phyloP scores from a whole-genome alignment of 2,113 vertebrate species.

The Grantiella picta region DNA sequence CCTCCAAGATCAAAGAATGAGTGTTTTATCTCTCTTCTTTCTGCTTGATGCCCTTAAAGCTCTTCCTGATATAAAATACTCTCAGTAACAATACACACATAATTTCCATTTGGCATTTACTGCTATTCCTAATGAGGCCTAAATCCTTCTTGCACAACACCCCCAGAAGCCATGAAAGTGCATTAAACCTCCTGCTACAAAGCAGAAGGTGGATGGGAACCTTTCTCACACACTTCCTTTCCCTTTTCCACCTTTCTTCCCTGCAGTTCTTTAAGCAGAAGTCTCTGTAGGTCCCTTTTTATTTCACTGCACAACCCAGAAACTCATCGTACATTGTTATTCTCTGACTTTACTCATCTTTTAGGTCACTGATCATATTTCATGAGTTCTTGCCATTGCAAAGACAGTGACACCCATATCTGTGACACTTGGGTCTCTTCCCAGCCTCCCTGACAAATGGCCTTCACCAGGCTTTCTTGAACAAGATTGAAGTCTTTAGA shows the following conservation, averaged over 20 bases:
- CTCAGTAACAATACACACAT: background rate
- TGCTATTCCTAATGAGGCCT: background rate
- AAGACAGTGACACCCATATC: background rate
- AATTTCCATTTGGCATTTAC: background rate
- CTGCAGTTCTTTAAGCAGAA: background rate
- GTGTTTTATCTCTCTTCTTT: background rate
- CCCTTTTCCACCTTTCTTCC: background rate
- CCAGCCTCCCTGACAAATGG: constrained; percentile 11
- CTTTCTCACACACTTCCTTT: background rate
- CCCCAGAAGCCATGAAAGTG: background rate
- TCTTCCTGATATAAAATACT: background rate
- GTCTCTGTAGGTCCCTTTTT: background rate
- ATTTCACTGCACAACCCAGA: background rate
- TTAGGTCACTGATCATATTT: background rate
- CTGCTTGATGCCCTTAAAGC: background rate
- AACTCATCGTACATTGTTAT: background rate
- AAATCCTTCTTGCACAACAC: background rate
- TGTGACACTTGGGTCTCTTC: background rate
- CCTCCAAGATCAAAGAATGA: constrained; percentile 14
- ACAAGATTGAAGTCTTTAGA: background rate
- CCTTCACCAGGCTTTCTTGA: background rate
- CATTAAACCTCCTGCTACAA: background rate
- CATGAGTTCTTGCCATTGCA: background rate
- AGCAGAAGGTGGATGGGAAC: background rate
- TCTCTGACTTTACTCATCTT: background rate